Evolutionary conservation across 2,797 vertebrate species (phyloP), one percentile per base, ranked within the genome.

Genomic region (Otus scops): DNA sequence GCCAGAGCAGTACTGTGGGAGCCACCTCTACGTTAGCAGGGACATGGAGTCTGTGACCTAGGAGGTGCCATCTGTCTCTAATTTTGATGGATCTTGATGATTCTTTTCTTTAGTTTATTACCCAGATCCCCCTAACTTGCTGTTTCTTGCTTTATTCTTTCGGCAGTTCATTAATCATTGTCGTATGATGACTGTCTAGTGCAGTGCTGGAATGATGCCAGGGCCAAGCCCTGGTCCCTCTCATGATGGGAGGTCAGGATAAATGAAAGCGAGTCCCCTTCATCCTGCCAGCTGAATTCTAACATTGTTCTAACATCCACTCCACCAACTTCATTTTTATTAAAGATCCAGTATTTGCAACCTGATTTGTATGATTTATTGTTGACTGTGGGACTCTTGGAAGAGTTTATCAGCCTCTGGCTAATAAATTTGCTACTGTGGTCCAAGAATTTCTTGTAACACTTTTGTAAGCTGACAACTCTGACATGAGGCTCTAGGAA

Each of bases 401-500:
- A 93, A 91, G 79, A 89, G 83, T 95, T 93, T 90, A 85, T 94
- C 83, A 85, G 91, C 93, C 67, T 76, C 80, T 88, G 83, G 77
- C 73, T 94, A 82, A 90, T 85, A 50, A n/a, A 87, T 93, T 67
- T 76, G 73, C 75, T 90, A 0, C 54, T 13, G 69, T 79, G 89
- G 39, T 59, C 77, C 85, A 77, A 28, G 94, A 56, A 74, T 84
- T 93, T 53, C 76, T 69, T 80, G 45, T 15, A 38, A 30, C n/a
- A 1, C 64, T 86, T 86, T 47, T 47, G 41, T 81, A 5, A 86
- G 92, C 86, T 91, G 89, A 41, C 81, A 80, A 7, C 78, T 91
- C 36, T 56, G 92, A 63, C 34, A 16, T 21, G 80, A 76, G 70
- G 80, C 76, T 88, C 63, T 45, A 6, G 73, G 57, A 89, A 54